Conservation (phyloP, 2,113 vertebrate species). For the Phoxinus phoxinus region DNA sequence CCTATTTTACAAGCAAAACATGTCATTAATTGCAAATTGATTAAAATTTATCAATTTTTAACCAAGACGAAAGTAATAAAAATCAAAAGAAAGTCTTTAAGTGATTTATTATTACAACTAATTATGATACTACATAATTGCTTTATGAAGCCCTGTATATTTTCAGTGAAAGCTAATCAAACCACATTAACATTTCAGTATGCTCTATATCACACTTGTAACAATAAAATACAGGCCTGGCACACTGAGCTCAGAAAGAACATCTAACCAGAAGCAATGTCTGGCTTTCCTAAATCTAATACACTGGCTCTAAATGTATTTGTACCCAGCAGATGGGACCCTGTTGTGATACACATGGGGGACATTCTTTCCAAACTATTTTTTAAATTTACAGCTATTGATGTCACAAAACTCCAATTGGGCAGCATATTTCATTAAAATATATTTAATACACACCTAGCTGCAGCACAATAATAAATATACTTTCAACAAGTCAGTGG, state of each 20-base stretch:
- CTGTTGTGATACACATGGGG: slow-evolving; percentile 16
- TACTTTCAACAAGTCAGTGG: slow-evolving; percentile 34
- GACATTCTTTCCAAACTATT: background rate
- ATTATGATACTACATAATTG: background rate
- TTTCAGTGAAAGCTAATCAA: background rate
- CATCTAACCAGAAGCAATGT: slow-evolving; percentile 43
- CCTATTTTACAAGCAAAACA: slow-evolving; percentile 70
- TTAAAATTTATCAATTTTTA: slow-evolving; percentile 3
- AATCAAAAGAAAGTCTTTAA: background rate
- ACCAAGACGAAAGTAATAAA: background rate
- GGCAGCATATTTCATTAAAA: slow-evolving; percentile 26
- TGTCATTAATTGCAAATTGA: slow-evolving; percentile 1
- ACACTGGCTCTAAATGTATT: slow-evolving; percentile 40
- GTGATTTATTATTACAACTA: slow-evolving; percentile 19
- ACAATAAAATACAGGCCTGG: slow-evolving; percentile 26
- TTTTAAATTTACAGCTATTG: slow-evolving; percentile 28
- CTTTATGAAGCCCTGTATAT: slow-evolving; percentile 16
- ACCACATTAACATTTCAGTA: slow-evolving; percentile 36
- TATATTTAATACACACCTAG: slow-evolving; percentile 11
- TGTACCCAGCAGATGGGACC: slow-evolving; percentile 23
- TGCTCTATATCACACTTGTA: slow-evolving; percentile 3
- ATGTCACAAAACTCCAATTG: slow-evolving; percentile 30
- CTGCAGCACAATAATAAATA: slow-evolving; percentile 22
- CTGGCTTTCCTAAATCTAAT: slow-evolving; percentile 43
- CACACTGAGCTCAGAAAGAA: background rate